These are phyloP conservation scores for Tetrax tetrax DNA, from an alignment of 2,113 vertebrate genomes.

Conservation along the genomic window DNA sequence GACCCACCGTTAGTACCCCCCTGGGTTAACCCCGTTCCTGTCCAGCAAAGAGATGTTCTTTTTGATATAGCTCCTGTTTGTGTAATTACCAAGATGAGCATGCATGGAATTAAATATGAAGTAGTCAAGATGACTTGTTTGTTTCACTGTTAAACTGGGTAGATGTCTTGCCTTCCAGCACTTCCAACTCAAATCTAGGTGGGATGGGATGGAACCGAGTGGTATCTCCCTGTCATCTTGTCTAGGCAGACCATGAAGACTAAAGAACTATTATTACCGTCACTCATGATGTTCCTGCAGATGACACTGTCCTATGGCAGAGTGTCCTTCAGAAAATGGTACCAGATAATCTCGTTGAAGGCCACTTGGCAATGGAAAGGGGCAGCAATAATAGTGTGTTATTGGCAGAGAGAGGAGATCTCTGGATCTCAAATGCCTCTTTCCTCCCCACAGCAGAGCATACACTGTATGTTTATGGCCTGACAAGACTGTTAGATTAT, in stretches of 20 bases:
- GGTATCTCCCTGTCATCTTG: neutral
- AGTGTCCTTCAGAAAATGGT: neutral
- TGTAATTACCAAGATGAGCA: neutral
- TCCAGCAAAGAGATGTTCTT: neutral
- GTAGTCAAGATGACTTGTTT: rapidly evolving
- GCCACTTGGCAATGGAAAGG: neutral
- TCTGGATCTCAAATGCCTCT: neutral
- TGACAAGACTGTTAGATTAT: neutral
- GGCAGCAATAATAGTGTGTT: neutral
- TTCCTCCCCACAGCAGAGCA: neutral
- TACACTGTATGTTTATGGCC: neutral
- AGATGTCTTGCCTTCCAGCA: neutral
- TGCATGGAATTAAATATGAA: rapidly evolving
- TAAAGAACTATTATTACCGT: neutral
- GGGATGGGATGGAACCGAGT: neutral
- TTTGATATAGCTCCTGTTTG: neutral
- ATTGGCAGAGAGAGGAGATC: neutral
- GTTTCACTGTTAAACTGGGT: neutral
- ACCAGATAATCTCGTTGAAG: neutral
- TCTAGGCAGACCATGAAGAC: neutral
- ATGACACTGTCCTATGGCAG: neutral
- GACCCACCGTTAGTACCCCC: neutral
- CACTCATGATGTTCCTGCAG: neutral
- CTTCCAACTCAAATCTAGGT: neutral
- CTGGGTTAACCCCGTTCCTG: neutral